A percentile compares a stretch with the other conserved stretches of the same genome.
phyloP scores from a whole-genome alignment of 1,140 invertebrate species.

The Bombyx mandarina region DNA sequence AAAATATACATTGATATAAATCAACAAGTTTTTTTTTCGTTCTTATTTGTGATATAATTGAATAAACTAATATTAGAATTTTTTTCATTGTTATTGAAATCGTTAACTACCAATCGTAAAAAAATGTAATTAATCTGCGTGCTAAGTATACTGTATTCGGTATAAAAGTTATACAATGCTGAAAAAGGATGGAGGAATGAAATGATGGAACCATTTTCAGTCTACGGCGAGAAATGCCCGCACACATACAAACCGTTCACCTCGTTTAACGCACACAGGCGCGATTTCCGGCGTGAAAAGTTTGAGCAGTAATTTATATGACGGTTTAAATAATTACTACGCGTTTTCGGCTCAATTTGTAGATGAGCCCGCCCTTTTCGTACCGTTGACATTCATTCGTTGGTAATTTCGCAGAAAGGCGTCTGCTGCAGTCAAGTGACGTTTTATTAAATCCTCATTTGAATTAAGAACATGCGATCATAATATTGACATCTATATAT shows the following conservation, averaged over 20 bases:
- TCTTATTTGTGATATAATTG: too few relatives aligned
- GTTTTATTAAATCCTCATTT: too few relatives aligned
- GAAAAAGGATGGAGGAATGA: constrained; percentile 62
- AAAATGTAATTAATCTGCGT: too few relatives aligned
- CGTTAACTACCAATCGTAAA: too few relatives aligned
- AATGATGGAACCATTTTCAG: constrained; percentile 66
- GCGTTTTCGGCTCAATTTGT: constrained; percentile 69
- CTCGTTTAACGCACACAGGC: constrained; percentile 27
- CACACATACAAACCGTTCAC: constrained; percentile 21
- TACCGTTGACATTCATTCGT: constrained; percentile 28
- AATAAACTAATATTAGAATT: too few relatives aligned
- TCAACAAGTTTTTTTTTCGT: too few relatives aligned
- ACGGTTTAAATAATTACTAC: constrained; percentile 70
- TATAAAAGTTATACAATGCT: constrained; percentile 52
- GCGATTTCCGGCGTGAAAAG: constrained; percentile 48
- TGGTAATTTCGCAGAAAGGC: too few relatives aligned
- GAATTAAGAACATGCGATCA: too few relatives aligned
- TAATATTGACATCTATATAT: too few relatives aligned
- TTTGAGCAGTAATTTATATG: constrained; percentile 70
- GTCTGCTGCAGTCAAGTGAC: too few relatives aligned
- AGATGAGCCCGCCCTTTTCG: constrained; percentile 21
- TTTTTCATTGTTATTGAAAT: too few relatives aligned
- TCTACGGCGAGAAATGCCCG: constrained; percentile 41
- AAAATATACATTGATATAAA: too few relatives aligned
- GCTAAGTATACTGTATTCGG: constrained; percentile 22